Base-by-base conservation (phyloP, 2,888 invertebrate genomes). In the Phyllotreta striolata region DNA sequence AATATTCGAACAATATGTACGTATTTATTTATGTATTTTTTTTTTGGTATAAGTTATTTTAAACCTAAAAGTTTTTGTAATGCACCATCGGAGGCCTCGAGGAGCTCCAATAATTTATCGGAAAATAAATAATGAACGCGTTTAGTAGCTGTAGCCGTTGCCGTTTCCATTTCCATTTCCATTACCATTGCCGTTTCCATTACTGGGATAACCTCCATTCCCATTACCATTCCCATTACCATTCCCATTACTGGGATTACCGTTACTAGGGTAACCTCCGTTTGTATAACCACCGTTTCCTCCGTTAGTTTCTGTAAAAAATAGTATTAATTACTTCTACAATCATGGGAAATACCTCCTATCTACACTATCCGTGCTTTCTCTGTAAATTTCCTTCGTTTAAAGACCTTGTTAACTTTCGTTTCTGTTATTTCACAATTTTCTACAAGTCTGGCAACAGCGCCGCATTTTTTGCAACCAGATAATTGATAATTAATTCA, bases 131-230 rank as follows among this genome's bases (percentile, higher is more conserved):
- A 55, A 10, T 62, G 39, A 39, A 37, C 13, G 59, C 68, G 64
- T 44, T 47, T 51, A 66, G 39, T 68, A 68, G 46, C 34, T 54
- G 56, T 67, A 67, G 44, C 69, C 68, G 57, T 68, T 68, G 6
- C 68, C 66, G 49, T 66, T 66, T 24, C 24, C 24, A 66, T 63
- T 66, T 63, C 66, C 66, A 52, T 65, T 63, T 41, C 70, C 68
- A 55, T 68, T 63, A 14, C 58, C 58, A n/a, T 57, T 63, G 10
- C 63, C 57, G 40, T 63, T 58, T 12, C 58, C 58, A 6, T 58
- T 58, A 9, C 46, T 58, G 6, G 58, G 58, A 24, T 58, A 55
- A 24, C 55, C 61, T 24, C 62, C 62, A n/a, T 56, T 55, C 10
- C 59, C 58, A 41, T 65, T 57, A 0, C 66, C 66, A 37, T 67